These are phyloP conservation scores for Enoplosus armatus DNA, from an alignment of 2,797 vertebrate species.

Conservation along the genomic window DNA sequence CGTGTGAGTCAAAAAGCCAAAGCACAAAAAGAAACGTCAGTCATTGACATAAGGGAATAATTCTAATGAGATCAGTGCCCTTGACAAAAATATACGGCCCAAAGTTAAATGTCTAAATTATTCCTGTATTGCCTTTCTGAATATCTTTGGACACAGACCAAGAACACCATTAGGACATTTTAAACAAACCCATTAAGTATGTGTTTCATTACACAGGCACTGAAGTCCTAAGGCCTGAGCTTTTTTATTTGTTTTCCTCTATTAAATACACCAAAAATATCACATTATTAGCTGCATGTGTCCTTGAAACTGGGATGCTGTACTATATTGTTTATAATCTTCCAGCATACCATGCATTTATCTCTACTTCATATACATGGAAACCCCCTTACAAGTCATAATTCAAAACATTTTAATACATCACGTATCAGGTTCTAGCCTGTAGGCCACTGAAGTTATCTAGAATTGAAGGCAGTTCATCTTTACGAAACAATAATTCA, in stretches of 20 bases:
- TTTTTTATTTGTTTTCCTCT: slow-evolving; percentile 58
- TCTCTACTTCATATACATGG: background rate
- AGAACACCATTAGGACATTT: slow-evolving; percentile 85
- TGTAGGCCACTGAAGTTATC: slow-evolving; percentile 21
- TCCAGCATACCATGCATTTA: slow-evolving; percentile 20
- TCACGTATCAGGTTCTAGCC: background rate
- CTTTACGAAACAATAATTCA: background rate
- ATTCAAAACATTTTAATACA: slow-evolving; percentile 22
- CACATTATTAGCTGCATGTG: slow-evolving; percentile 19
- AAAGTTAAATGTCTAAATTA: slow-evolving; percentile 80
- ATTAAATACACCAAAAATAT: slow-evolving; percentile 49
- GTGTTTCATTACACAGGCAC: slow-evolving; percentile 73
- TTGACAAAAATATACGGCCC: slow-evolving; percentile 77
- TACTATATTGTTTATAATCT: slow-evolving; percentile 7
- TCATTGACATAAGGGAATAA: slow-evolving; percentile 60
- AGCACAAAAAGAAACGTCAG: slow-evolving; percentile 54
- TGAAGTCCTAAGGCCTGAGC: slow-evolving; percentile 47
- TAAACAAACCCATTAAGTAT: slow-evolving; percentile 81
- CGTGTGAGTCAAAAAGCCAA: slow-evolving; percentile 67
- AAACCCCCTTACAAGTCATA: background rate
- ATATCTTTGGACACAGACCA: slow-evolving; percentile 83
- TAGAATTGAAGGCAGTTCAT: slow-evolving; percentile 5
- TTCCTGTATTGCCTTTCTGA: slow-evolving; percentile 72
- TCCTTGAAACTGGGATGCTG: slow-evolving; percentile 34
- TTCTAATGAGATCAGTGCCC: slow-evolving; percentile 80